Evolutionary conservation across 2,113 vertebrate genomes (phyloP).

Genomic region (Vulpes vulpes): DNA sequence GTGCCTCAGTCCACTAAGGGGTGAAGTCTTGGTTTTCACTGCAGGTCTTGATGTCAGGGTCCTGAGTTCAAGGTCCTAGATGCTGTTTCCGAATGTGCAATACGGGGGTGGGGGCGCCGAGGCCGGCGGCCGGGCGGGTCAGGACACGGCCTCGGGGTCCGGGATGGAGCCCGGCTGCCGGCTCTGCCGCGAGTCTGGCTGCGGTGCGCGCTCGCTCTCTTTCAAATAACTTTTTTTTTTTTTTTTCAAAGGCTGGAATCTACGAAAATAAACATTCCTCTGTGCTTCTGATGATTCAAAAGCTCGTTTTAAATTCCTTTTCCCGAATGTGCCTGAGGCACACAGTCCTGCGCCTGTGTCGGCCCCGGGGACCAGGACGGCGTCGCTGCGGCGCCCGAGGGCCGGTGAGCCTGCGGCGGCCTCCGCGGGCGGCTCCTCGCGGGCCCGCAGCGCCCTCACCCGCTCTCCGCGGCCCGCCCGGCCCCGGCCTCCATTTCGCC

Average conservation of each 20-base stretch:
- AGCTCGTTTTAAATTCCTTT: not conserved
- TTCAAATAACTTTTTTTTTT: too few relatives aligned
- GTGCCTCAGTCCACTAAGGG: not conserved
- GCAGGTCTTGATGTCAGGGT: not conserved
- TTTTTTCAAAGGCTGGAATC: not conserved
- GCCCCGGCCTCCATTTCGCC: too few relatives aligned
- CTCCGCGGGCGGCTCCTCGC: not conserved
- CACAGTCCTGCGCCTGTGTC: not conserved
- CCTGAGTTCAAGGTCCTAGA: not conserved
- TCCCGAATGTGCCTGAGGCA: not conserved
- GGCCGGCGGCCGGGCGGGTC: too few relatives aligned
- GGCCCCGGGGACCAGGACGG: not conserved
- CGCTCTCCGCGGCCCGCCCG: too few relatives aligned
- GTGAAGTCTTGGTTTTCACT: not conserved
- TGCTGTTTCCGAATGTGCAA: slow-evolving; percentile 13
- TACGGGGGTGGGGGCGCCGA: not conserved
- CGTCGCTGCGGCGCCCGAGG: too few relatives aligned
- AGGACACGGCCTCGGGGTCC: too few relatives aligned
- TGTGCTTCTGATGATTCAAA: not conserved
- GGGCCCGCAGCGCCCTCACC: too few relatives aligned
- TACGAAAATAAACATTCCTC: not conserved
- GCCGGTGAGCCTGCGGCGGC: not conserved
- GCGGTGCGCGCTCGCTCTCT: not conserved
- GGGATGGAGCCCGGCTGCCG: too few relatives aligned
- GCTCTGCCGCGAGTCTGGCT: too few relatives aligned